Evolutionary conservation across 2,888 invertebrate species (phyloP).

Genomic region (Dryobotodes eremita): DNA sequence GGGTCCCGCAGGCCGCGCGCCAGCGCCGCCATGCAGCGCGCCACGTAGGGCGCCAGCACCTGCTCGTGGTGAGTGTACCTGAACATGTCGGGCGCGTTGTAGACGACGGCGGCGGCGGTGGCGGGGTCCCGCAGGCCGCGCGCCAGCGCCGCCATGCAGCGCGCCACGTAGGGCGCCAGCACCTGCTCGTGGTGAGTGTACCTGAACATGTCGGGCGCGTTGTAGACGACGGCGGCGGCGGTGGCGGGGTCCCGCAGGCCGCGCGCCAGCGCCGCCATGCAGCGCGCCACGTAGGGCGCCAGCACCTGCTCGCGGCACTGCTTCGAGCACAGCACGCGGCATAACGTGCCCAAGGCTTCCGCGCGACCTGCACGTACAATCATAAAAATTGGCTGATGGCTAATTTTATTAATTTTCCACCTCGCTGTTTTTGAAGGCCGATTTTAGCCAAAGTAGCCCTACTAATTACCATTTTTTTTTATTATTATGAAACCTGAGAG

Average conservation of each 20-base stretch:
- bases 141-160: no score
- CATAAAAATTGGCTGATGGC: no score
- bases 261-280: constrained; percentile 97
- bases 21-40: no score
- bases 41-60: no score
- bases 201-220: constrained; percentile 96
- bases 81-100: constrained; percentile 92
- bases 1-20: constrained; percentile 79
- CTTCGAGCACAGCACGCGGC: constrained; percentile 98
- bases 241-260: constrained; percentile 94
- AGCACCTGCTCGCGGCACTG: constrained; percentile 98
- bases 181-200: constrained; percentile 63
- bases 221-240: constrained; percentile 96
- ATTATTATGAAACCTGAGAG: no score
- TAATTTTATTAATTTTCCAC: no score
- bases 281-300: constrained; percentile 97
- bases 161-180: background rate
- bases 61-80: no score
- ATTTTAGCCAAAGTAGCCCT: no score
- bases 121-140: no score
- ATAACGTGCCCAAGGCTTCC: constrained; percentile 98
- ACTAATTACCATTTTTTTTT: no score
- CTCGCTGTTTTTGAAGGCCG: no score
- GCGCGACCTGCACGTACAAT: constrained; percentile 92
- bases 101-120: constrained; percentile 76